A percentile compares a stretch with the other conserved stretches of the same genome.
Conservation (phyloP, 1,140 invertebrate genomes). For the Microplitis demolitor region DNA sequence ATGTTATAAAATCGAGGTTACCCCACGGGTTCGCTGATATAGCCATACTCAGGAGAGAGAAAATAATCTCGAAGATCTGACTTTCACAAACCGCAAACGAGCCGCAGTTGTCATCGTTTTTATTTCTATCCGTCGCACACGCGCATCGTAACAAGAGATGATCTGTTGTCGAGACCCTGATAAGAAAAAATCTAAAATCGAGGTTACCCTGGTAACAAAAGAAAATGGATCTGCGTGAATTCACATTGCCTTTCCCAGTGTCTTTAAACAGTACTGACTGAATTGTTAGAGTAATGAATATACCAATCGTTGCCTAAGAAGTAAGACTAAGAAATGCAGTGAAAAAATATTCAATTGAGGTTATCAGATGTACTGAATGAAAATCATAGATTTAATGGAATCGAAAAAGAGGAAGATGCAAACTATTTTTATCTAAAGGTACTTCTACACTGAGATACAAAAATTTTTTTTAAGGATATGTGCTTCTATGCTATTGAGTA, state of each 20-base stretch:
- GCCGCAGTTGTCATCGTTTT: conserved; percentile 11
- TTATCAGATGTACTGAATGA: too few species aligned
- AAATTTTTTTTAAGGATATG: too few species aligned
- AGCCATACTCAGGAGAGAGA: conserved; percentile 2
- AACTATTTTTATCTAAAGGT: too few species aligned
- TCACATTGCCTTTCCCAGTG: conserved; percentile 24
- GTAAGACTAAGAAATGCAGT: too few species aligned
- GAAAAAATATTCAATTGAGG: too few species aligned
- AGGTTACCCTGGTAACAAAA: conserved; percentile 33
- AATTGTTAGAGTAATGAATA: too few species aligned
- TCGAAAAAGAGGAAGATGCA: too few species aligned
- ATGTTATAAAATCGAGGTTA: conserved; percentile 32
- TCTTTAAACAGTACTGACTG: background rate
- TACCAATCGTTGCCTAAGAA: too few species aligned
- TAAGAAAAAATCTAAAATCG: conserved; percentile 26
- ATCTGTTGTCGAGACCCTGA: conserved; percentile 22
- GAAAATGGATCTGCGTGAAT: conserved; percentile 31
- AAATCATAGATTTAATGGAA: too few species aligned
- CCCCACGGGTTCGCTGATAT: conserved; percentile 8
- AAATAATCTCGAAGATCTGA: conserved; percentile 28
- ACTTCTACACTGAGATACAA: too few species aligned
- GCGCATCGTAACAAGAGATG: conserved; percentile 24
- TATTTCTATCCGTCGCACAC: conserved; percentile 5
- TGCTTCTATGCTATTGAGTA: too few species aligned
- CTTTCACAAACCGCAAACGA: conserved; percentile 30